Percentiles rank a stretch among this genome's conserved stretches.
These are phyloP conservation scores for Helicolenus hilgendorfi DNA, from an alignment of 2,797 vertebrate genomes.

Conservation along the genomic window DNA sequence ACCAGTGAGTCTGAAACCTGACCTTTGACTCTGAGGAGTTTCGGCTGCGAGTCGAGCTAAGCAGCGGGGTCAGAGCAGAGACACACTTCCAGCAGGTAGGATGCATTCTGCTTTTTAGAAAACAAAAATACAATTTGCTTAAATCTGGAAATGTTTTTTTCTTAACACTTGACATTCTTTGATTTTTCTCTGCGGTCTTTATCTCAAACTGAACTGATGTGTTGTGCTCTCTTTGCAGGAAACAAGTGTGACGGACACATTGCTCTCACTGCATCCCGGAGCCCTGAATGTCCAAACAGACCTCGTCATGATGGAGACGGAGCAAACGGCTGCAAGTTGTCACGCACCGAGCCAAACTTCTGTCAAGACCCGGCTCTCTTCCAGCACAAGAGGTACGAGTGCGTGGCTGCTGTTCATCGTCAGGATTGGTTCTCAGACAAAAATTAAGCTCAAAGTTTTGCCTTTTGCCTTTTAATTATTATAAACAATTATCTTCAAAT, in stretches of 20 bases:
- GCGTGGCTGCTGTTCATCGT: neutral
- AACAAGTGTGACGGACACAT: neutral
- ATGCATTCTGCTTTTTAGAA: neutral
- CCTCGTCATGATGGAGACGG: conserved; percentile 52
- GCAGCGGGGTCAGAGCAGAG: conserved; percentile 15
- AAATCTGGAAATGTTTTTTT: neutral
- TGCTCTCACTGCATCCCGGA: conserved; percentile 19
- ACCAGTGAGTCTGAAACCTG: conserved; percentile 66
- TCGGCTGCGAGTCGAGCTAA: conserved; percentile 2
- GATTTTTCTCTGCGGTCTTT: neutral
- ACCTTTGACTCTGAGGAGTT: conserved; percentile 76
- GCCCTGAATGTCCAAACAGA: conserved; percentile 26
- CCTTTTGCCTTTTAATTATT: neutral
- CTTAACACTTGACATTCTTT: neutral
- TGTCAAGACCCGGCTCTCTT: conserved; percentile 50
- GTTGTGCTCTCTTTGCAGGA: neutral
- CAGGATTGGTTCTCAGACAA: neutral
- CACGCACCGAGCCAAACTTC: conserved; percentile 41
- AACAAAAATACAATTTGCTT: neutral
- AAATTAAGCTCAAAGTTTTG: neutral
- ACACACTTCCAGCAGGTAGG: conserved; percentile 63
- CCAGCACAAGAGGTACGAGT: conserved; percentile 77
- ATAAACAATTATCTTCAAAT: neutral
- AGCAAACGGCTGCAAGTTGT: conserved; percentile 50
- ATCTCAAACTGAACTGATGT: neutral